Evolutionary conservation across 2,888 invertebrate genomes (phyloP).

Genomic region (Apodemia mormo): DNA sequence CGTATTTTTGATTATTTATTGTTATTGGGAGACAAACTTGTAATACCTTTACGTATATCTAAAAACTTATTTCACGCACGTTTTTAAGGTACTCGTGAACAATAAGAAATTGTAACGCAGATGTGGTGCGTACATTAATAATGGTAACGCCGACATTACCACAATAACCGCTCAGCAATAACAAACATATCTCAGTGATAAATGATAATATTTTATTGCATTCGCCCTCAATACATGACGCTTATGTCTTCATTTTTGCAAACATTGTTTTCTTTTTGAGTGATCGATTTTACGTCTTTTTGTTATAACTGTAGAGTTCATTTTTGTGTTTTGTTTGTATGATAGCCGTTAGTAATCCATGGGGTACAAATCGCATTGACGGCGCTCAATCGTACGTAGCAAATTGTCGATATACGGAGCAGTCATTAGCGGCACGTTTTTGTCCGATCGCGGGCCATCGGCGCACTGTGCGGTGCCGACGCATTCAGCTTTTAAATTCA

Average conservation of each 20-base stretch:
- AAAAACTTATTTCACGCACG: constrained; percentile 46
- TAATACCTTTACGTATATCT: constrained; percentile 26
- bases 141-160: constrained; percentile 75
- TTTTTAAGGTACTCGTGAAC: constrained; percentile 51
- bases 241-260: constrained; percentile 70
- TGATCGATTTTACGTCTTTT: constrained; percentile 11
- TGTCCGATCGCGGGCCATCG: constrained; percentile 44
- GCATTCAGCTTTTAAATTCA: constrained; percentile 55
- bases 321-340: constrained; percentile 31
- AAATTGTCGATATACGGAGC: constrained; percentile 74
- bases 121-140: constrained; percentile 69
- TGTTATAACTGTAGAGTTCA: constrained; percentile 30
- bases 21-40: constrained; percentile 16
- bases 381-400: constrained; percentile 76
- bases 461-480: constrained; percentile 39
- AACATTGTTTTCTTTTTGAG: constrained; percentile 41
- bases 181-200: constrained; percentile 75
- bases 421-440: constrained; percentile 69
- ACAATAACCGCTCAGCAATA: constrained; percentile 71
- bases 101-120: constrained; percentile 62
- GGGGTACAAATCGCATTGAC: constrained; percentile 73
- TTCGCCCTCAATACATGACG: constrained; percentile 68
- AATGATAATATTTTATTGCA: constrained; percentile 77
- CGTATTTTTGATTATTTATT: constrained; percentile 35
- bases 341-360: constrained; percentile 49